Base-by-base conservation (phyloP, 2,113 vertebrate genomes). In the Petaurus breviceps region DNA sequence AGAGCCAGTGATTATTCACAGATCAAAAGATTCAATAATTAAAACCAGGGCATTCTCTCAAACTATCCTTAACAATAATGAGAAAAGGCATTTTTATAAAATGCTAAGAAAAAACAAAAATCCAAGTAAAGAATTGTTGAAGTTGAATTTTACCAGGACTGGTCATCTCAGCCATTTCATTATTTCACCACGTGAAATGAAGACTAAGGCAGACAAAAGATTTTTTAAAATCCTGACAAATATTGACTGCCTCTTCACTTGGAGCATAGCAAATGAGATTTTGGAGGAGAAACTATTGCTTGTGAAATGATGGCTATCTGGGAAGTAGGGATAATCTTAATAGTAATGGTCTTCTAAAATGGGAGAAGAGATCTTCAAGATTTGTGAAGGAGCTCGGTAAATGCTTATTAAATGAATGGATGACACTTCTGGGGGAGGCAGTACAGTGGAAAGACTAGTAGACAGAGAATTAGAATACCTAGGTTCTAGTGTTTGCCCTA, bases 21-120 rank as follows among this genome's bases (percentile, higher is more conserved):
- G 84, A 91, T 96, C 95, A 97, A 92, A 96, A 95, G 94, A 50
- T 94, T 77, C n/a, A 92, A 50, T 92, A 95, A 97, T 96, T 93
- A 97, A 97, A 97, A 97, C 94, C 95, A 95, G 94, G 97, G 89
- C 95, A 91, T 92, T 97, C 95, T 93, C 93, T 93, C 92, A 84
- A 93, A 77, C 14, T 77, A 77, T 77, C n/a, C 37, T 22, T 84
- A 22, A 51, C 96, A 96, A 95, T 96, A 98, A 97, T 47, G 93
- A 97, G 92, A 22, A 94, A 97, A 97, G 50, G 92, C 90, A 95
- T 97, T 97, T 97, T 97, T 94, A 96, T 92, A 94, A 93, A 84
- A 84, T 43, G 19, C 19, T 84, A 43, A 43, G 19, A 84, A 84
- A 97, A 92, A 95, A 84, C 84, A 97, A 95, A 96, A 51, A 93